Evolutionary conservation across 2,113 vertebrate genomes (phyloP), one percentile per base, ranked within the genome.

Genomic region (Laterallus jamaicensis): DNA sequence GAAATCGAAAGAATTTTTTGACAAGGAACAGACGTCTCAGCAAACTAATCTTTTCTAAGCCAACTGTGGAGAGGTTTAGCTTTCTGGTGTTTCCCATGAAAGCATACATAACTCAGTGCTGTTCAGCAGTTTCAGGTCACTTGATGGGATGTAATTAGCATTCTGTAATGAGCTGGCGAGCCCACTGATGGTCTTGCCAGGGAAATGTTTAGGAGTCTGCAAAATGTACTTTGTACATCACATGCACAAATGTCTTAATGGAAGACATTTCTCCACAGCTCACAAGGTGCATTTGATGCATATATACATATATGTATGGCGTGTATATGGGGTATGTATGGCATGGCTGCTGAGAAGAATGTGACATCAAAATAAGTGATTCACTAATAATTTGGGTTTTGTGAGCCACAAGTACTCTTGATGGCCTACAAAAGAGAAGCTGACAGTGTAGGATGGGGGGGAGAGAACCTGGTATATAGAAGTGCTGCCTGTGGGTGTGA

Each of bases 341-440:
- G 28, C n/a, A 50, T 2, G 2, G 35, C 60, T 67, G 32, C 66
- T 80, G 56, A 62, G 77, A 56, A 49, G 71, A 66, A 54, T 17
- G 39, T 44, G n/a, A 59, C 6, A 60, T 31, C 66, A 60, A 44
- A 91, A 97, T 94, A 54, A 66, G 90, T 92, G 91, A 97, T 97
- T 97, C 96, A 95, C 95, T 94, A 94, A 97, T 87, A 95, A 86
- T 96, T 96, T 20, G 11, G 35, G 78, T 90, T 97, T 97, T 97
- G 97, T 97, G 92, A 97, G 96, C 95, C 96, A 95, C 60, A 95
- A 96, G 95, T 96, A 97, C 91, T 44, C 79, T 98, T 98, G 97
- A 97, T 98, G 96, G 94, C 86, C 78, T 82, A 95, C 95, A 96
- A 94, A 96, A 52, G 92, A 98, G 89, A 97, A 95, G 95, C 97